phyloP scores from a whole-genome alignment of 2,113 vertebrate species.

The Puffinus mauretanicus region DNA sequence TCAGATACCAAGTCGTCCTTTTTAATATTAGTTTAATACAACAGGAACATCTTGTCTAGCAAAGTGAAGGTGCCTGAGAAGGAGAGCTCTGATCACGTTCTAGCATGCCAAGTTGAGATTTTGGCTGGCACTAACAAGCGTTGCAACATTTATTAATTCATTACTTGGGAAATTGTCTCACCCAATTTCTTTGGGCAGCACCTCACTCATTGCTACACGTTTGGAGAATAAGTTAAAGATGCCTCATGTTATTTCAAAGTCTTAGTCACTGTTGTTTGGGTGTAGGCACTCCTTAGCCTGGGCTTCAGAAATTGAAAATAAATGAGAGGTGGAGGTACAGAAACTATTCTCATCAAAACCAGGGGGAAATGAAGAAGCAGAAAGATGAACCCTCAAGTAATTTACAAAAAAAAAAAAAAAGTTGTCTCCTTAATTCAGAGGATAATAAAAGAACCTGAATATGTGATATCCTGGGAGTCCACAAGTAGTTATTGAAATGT shows the following conservation, averaged over 20 bases:
- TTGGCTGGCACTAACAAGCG: not conserved
- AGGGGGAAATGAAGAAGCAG: not conserved
- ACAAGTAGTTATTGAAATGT: not conserved
- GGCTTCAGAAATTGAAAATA: conserved; percentile 49
- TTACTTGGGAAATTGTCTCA: conserved; percentile 70
- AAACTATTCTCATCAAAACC: conserved; percentile 9
- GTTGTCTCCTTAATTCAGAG: not conserved
- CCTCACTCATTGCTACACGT: conserved; percentile 60
- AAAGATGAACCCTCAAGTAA: conserved; percentile 10
- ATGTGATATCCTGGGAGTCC: not conserved
- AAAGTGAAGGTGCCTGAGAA: not conserved
- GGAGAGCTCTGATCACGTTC: conserved; percentile 51
- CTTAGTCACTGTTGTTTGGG: conserved; percentile 59
- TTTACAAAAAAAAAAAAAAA: not conserved
- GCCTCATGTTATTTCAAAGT: conserved; percentile 56
- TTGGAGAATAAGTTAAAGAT: conserved; percentile 50
- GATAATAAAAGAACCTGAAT: not conserved
- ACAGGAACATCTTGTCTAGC: not conserved
- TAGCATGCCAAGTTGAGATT: conserved; percentile 35
- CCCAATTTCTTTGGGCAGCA: conserved; percentile 67
- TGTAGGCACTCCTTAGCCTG: conserved; percentile 32
- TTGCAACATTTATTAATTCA: conserved; percentile 69
- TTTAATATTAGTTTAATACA: not conserved
- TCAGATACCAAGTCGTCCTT: not conserved
- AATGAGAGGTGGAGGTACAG: conserved; percentile 20